A percentile compares a stretch with the other conserved stretches of the same genome.
These are phyloP conservation scores for Pangasius larnaudii DNA, from an alignment of 2,797 vertebrate species.

Conservation along the genomic window DNA sequence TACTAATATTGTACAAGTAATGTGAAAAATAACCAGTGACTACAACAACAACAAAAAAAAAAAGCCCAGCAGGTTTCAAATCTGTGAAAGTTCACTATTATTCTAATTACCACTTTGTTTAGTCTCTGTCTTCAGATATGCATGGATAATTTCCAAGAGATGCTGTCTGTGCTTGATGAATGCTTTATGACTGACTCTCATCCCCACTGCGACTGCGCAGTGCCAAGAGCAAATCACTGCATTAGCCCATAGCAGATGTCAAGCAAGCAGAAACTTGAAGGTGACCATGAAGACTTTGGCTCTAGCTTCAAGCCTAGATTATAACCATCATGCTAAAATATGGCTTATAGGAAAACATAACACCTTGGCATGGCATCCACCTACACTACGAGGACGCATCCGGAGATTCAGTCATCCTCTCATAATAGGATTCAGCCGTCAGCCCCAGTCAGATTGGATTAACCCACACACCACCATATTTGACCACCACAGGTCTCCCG, in stretches of 20 bases:
- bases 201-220: slow-evolving; percentile 50
- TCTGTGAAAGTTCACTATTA: slow-evolving; percentile 51
- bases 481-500: slow-evolving; percentile 33
- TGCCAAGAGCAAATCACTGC: slow-evolving; percentile 49
- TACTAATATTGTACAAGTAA: slow-evolving; percentile 56
- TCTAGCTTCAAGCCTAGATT: slow-evolving; percentile 34
- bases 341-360: slow-evolving; percentile 32
- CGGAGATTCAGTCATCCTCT: slow-evolving; percentile 34
- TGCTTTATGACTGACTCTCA: slow-evolving; percentile 50
- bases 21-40: slow-evolving; percentile 54
- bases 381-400: slow-evolving; percentile 40
- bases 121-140: slow-evolving; percentile 49
- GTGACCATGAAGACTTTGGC: slow-evolving; percentile 45
- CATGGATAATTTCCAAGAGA: slow-evolving; percentile 52
- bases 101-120: slow-evolving; percentile 57
- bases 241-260: slow-evolving; percentile 45
- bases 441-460: slow-evolving; percentile 34
- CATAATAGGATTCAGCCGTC: slow-evolving; percentile 42
- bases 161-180: slow-evolving; percentile 53
- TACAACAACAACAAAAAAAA: background rate
- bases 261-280: slow-evolving; percentile 47
- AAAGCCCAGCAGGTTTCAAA: slow-evolving; percentile 31
- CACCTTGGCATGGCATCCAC: slow-evolving; percentile 1
- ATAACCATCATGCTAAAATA: slow-evolving; percentile 35
- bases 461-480: slow-evolving; percentile 39